Conservation (phyloP, 2,888 invertebrate genomes). For the Pyrrhosoma nymphula region DNA sequence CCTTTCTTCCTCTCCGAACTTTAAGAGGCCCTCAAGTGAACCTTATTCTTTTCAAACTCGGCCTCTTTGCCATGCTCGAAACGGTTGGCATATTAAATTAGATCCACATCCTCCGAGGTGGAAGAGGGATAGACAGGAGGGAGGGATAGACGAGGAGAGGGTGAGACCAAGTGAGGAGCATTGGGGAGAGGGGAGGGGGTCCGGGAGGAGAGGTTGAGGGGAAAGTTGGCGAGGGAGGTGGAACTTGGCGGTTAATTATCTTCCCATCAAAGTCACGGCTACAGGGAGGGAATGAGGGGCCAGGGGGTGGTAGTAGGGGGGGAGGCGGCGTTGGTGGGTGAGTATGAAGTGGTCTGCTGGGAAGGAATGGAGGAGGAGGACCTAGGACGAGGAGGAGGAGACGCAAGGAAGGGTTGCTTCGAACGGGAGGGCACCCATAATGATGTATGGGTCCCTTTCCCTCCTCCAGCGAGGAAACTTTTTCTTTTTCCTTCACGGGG, state of each 20-base stretch:
- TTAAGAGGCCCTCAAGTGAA: constrained; percentile 19
- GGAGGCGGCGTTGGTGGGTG: not conserved
- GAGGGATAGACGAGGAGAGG: not conserved
- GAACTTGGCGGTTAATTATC: constrained; percentile 68
- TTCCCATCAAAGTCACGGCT: constrained; percentile 66
- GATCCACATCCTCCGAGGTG: constrained; percentile 34
- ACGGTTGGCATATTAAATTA: constrained; percentile 67
- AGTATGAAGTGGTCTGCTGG: not conserved
- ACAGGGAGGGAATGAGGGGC: not conserved
- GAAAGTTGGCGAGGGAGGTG: not conserved
- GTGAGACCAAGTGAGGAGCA: not conserved
- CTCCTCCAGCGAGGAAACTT: constrained; percentile 44
- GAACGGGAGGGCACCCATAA: constrained; percentile 38
- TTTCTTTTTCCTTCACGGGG: constrained; percentile 32
- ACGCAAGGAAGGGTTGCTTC: not conserved
- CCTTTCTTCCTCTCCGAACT: constrained; percentile 14
- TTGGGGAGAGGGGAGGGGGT: not conserved
- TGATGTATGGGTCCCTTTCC: constrained; percentile 54
- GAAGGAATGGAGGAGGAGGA: not conserved
- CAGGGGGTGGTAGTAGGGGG: not conserved
- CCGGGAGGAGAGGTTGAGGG: not conserved
- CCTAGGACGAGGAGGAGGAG: not conserved
- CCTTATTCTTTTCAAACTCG: constrained; percentile 61
- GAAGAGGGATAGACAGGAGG: not conserved
- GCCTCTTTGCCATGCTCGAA: constrained; percentile 57